Evolutionary conservation across 2,113 vertebrate species (phyloP), one percentile per base, ranked within the genome.

Genomic region (Neolamprologus longior): DNA sequence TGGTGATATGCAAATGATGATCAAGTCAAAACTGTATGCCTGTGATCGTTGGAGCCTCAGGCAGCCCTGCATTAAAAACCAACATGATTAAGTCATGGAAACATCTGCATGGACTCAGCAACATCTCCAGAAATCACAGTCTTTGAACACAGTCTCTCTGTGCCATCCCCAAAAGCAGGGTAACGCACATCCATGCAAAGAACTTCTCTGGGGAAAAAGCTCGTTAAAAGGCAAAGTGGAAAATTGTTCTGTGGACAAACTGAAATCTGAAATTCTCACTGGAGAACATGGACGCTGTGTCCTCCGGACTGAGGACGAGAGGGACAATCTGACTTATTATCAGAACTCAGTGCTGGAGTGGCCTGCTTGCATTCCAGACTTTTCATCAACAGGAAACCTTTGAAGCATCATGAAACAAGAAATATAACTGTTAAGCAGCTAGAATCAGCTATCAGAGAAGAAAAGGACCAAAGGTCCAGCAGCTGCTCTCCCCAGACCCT

Each of bases 251-350:
- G 63, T 40, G 63, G 63, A n/a, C 63, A 37, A 68, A 37, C 0
- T 40, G 9, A 68, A 66, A 37, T 13, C 33, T 63, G 58, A 63
- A 63, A 63, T 1, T 37, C 4, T 37, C 0, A 37, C 17, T 66
- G 61, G 33, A 66, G 0, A 21, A 68, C 33, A 8, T 40, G 11
- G 33, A 68, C 2, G 2, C 63, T 13, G 33, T 21, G 33, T 21
- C 1, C 11, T 68, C 10, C 0, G 0, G 35, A 4, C 63, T 21
- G 7, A 14, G 35, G 35, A 68, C 4, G 19, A 68, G 4, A 14
- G 11, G 63, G 35, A 40, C 63, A 8, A 0, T 40, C 63, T 13
- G 33, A 37, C 7, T 7, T n/a, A n/a, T 21, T 37, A 68, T 68
- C 11, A 68, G 31, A 19, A n/a, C 61, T 66, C 61, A 35, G 61